These are phyloP conservation scores for Megaceryle maxima DNA, from an alignment of 2,113 vertebrate genomes.

Conservation along the genomic window DNA sequence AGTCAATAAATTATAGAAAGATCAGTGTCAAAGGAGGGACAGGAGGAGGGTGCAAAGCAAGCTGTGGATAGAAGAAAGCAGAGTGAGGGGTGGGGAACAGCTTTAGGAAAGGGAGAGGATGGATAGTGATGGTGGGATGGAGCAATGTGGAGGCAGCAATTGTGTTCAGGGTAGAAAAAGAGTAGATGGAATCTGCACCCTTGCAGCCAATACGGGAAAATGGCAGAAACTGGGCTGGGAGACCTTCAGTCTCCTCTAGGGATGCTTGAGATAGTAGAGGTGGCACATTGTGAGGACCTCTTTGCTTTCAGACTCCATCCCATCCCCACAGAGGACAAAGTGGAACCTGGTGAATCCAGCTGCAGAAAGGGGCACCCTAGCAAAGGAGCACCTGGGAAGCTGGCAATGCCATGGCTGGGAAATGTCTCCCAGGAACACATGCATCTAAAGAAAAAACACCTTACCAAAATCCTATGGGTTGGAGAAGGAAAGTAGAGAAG, in stretches of 20 bases:
- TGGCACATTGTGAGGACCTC: accelerated
- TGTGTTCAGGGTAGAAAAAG: not conserved
- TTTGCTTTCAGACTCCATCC: not conserved
- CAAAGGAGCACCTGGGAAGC: not conserved
- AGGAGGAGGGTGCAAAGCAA: not conserved
- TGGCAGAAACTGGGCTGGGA: not conserved
- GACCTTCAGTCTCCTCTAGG: not conserved
- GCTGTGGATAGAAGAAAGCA: not conserved
- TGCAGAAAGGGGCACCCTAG: not conserved
- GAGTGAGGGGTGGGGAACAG: not conserved
- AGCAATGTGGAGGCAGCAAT: not conserved
- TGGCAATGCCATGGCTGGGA: not conserved
- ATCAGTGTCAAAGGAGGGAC: not conserved
- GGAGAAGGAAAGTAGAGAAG: slow-evolving; percentile 10
- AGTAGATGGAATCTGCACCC: not conserved
- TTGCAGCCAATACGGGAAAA: not conserved
- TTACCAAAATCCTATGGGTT: not conserved
- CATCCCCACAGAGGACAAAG: not conserved
- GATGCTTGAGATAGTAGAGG: not conserved
- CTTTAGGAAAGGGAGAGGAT: not conserved
- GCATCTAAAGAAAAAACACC: not conserved
- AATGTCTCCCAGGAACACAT: not conserved
- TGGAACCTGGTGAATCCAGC: not conserved
- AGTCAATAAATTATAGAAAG: not conserved
- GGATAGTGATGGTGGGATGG: not conserved